Evolutionary conservation across 2,888 invertebrate genomes (phyloP).

Genomic region (Dyspetes luteomarginatus): DNA sequence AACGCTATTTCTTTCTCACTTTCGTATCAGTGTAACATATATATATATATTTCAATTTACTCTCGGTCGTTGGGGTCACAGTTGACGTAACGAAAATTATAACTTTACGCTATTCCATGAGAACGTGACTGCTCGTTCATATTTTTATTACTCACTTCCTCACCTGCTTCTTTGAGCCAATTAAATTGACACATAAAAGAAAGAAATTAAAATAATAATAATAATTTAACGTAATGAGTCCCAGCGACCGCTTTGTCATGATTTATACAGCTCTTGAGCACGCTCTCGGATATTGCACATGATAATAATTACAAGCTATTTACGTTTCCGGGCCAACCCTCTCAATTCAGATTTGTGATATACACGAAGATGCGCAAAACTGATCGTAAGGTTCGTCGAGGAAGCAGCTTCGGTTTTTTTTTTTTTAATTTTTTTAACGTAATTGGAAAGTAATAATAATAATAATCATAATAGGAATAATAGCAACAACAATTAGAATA

Average conservation of each 20-base stretch:
- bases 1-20: constrained; percentile 44
- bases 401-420: background rate
- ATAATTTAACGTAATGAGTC: background rate
- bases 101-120: constrained; percentile 28
- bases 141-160: background rate
- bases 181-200: constrained; percentile 34
- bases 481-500: background rate
- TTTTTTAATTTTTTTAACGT: background rate
- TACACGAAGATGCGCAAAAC: background rate
- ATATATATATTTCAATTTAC: background rate
- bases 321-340: constrained; percentile 42
- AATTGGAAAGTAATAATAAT: background rate
- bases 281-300: constrained; percentile 57
- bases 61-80: constrained; percentile 34
- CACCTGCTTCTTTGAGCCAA: background rate
- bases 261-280: constrained; percentile 56
- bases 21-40: constrained; percentile 7
- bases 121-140: background rate
- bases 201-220: constrained; percentile 10
- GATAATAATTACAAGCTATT: constrained; percentile 44
- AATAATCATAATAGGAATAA: background rate
- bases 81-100: constrained; percentile 37
- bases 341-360: constrained; percentile 3
- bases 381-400: background rate
- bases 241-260: constrained; percentile 47